Percentiles rank a stretch among this genome's conserved stretches.
phyloP scores from a whole-genome alignment of 1,140 invertebrate genomes.

The Drosophila tsacasi region DNA sequence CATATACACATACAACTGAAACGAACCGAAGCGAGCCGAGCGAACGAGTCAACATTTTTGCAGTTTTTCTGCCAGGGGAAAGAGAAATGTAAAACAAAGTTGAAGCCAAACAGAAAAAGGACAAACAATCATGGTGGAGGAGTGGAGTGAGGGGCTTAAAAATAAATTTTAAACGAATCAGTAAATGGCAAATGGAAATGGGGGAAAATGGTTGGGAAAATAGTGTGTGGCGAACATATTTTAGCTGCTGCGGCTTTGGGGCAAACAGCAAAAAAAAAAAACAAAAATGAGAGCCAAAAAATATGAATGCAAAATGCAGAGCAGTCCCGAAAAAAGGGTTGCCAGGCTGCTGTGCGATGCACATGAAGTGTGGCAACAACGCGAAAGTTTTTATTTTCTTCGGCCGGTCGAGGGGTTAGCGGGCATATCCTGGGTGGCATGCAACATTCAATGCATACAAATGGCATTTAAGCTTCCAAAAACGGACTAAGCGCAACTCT shows the following conservation, averaged over 20 bases:
- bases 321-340: slow-evolving; percentile 39
- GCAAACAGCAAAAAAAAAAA: slow-evolving; percentile 24
- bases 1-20: slow-evolving; percentile 16
- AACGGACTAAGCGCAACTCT: slow-evolving; percentile 70
- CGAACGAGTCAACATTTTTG: slow-evolving; percentile 52
- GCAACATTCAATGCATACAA: slow-evolving; percentile 84
- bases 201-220: slow-evolving; percentile 54
- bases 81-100: slow-evolving; percentile 66
- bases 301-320: slow-evolving; percentile 57
- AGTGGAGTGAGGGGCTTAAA: slow-evolving; percentile 1
- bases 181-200: slow-evolving; percentile 68
- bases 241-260: slow-evolving; percentile 67
- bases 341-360: slow-evolving; percentile 63
- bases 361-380: slow-evolving; percentile 70
- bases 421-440: slow-evolving; percentile 52
- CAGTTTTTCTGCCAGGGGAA: slow-evolving; percentile 39
- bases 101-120: slow-evolving; percentile 54
- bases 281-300: slow-evolving; percentile 36
- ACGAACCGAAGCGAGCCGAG: slow-evolving; percentile 2
- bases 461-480: slow-evolving; percentile 81
- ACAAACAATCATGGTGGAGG: slow-evolving; percentile 23
- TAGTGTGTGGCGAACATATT: slow-evolving; percentile 74
- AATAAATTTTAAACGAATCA: slow-evolving; percentile 76
- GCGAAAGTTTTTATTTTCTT: slow-evolving; percentile 53
- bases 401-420: background rate